These are phyloP conservation scores for Eolophus roseicapilla DNA, from an alignment of 2,113 vertebrate genomes.

Conservation along the genomic window DNA sequence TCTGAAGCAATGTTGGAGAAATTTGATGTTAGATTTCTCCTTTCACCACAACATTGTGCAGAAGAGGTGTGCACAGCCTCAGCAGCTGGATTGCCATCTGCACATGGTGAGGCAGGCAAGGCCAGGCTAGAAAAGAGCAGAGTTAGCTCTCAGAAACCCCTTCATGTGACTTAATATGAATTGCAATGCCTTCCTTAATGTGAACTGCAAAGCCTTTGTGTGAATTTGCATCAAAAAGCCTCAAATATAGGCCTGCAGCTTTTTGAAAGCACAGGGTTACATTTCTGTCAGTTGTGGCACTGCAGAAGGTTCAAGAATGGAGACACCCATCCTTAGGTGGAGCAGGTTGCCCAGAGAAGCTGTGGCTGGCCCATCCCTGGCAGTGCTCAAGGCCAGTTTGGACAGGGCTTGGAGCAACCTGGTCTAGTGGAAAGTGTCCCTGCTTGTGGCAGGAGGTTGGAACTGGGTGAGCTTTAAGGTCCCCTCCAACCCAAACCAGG, in stretches of 20 bases:
- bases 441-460: background rate
- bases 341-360: background rate
- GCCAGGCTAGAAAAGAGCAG: background rate
- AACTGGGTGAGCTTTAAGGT: background rate
- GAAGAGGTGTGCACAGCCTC: background rate
- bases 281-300: background rate
- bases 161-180: background rate
- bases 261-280: background rate
- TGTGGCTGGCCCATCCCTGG: background rate
- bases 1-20: background rate
- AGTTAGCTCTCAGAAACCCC: background rate
- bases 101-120: background rate
- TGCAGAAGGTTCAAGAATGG: background rate
- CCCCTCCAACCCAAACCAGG: background rate
- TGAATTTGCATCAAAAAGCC: background rate
- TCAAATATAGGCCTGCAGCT: background rate
- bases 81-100: background rate
- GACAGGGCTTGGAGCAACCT: background rate
- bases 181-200: background rate
- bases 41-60: background rate
- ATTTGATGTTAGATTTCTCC: background rate
- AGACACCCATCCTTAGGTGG: rapidly evolving
- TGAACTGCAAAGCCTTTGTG: background rate
- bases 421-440: background rate
- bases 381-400: background rate